Percentiles rank a stretch among this genome's conserved stretches.
Evolutionary conservation across 2,797 vertebrate genomes (phyloP).

Genomic region (Urocyon cinereoargenteus): DNA sequence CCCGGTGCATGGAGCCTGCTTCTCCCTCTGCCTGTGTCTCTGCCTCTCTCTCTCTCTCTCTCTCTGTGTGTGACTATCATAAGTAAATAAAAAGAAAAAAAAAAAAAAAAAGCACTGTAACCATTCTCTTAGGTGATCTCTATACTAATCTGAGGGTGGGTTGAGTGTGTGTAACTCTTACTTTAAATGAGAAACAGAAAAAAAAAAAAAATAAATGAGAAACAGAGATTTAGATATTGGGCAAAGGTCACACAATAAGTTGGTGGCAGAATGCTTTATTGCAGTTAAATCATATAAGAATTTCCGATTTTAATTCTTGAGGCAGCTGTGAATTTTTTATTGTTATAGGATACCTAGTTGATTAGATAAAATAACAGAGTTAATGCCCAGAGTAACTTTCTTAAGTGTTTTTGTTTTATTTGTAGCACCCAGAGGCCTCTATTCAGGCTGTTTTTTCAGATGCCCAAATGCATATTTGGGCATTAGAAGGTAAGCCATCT

Average conservation of each 20-base stretch:
- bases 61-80: too few species aligned
- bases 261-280: slow-evolving; percentile 35
- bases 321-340: slow-evolving; percentile 2
- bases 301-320: slow-evolving; percentile 63
- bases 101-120: neutral
- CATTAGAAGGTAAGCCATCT: slow-evolving; percentile 94
- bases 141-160: neutral
- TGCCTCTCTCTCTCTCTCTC: too few species aligned
- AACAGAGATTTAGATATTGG: slow-evolving; percentile 35
- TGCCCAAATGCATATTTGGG: slow-evolving; percentile 98
- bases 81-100: neutral
- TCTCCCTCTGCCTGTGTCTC: too few species aligned
- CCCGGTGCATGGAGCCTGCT: too few species aligned
- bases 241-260: slow-evolving; percentile 4
- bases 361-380: slow-evolving; percentile 14
- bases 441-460: slow-evolving; percentile 97
- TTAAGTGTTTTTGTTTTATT: slow-evolving; percentile 74
- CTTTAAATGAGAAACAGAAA: slow-evolving; percentile 58
- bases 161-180: neutral
- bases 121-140: neutral
- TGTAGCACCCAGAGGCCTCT: slow-evolving; percentile 97
- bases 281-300: slow-evolving; percentile 45
- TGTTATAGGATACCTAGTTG: neutral
- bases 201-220: too few species aligned
- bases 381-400: neutral